A percentile compares a stretch with the other conserved stretches of the same genome.
Conservation (phyloP, 2,888 invertebrate genomes). For the Gonocerus acuteangulatus region DNA sequence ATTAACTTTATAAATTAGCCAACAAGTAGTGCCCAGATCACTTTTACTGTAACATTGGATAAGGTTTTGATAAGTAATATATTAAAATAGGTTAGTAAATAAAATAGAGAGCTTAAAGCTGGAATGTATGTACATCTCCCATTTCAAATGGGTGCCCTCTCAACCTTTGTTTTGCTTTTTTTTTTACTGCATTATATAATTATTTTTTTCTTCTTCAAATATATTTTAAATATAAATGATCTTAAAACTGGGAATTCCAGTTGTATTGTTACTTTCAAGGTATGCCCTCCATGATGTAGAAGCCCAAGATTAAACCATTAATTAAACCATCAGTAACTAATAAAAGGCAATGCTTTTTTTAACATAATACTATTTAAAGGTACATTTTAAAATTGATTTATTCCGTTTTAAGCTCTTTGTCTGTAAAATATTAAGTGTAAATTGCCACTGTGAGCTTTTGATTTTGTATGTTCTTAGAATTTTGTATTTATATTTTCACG, state of each 20-base stretch:
- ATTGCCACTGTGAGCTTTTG: slow-evolving; percentile 13
- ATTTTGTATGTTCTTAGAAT: background rate
- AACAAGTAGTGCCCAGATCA: slow-evolving; percentile 24
- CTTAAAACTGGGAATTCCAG: no score
- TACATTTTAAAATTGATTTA: no score
- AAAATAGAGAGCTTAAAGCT: slow-evolving; percentile 22
- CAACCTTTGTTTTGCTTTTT: background rate
- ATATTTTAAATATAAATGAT: no score
- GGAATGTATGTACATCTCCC: slow-evolving; percentile 7
- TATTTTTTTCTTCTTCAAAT: no score
- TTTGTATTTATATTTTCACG: no score
- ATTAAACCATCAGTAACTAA: no score
- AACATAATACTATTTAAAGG: no score
- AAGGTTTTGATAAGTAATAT: slow-evolving; percentile 22
- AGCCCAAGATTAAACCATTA: no score
- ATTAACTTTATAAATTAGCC: slow-evolving; percentile 20
- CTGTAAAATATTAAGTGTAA: slow-evolving; percentile 10
- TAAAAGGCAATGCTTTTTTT: no score
- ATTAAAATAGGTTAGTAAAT: slow-evolving; percentile 16
- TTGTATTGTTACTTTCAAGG: no score
- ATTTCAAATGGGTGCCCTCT: background rate
- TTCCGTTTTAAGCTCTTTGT: slow-evolving; percentile 22
- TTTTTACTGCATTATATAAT: background rate
- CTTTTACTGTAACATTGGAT: slow-evolving; percentile 13
- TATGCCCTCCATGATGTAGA: no score